phyloP scores from a whole-genome alignment of 2,113 vertebrate species.

The Mastomys natalensis region DNA sequence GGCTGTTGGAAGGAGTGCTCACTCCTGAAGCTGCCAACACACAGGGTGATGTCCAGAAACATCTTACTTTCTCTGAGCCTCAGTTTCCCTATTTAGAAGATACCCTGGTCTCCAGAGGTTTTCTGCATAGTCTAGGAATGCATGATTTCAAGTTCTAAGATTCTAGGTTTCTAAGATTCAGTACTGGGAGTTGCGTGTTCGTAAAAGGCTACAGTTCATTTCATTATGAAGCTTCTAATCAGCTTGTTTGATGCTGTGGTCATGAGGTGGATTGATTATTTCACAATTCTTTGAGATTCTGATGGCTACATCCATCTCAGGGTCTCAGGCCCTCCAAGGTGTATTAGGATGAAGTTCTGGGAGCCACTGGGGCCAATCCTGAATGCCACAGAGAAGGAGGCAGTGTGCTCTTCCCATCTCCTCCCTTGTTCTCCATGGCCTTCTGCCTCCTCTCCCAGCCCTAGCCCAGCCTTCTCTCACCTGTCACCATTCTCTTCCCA shows the following conservation, averaged over 20 bases:
- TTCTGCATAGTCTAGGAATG: conserved; percentile 15
- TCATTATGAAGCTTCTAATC: background rate
- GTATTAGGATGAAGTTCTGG: background rate
- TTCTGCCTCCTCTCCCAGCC: background rate
- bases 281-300: background rate
- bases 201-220: conserved; percentile 9
- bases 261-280: background rate
- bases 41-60: background rate
- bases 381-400: background rate
- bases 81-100: conserved; percentile 42
- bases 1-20: background rate
- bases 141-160: conserved; percentile 17
- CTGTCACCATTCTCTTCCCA: background rate
- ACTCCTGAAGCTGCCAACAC: background rate
- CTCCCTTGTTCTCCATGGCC: background rate
- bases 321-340: background rate
- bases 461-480: background rate
- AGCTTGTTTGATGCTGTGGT: background rate
- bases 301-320: background rate
- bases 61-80: conserved; percentile 33
- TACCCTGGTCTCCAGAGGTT: background rate
- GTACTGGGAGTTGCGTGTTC: background rate
- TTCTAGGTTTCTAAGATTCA: conserved; percentile 39
- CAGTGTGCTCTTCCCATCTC: background rate
- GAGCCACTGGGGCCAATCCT: background rate